Conservation (phyloP, 2,797 vertebrate species). For the Acanthiza pusilla region DNA sequence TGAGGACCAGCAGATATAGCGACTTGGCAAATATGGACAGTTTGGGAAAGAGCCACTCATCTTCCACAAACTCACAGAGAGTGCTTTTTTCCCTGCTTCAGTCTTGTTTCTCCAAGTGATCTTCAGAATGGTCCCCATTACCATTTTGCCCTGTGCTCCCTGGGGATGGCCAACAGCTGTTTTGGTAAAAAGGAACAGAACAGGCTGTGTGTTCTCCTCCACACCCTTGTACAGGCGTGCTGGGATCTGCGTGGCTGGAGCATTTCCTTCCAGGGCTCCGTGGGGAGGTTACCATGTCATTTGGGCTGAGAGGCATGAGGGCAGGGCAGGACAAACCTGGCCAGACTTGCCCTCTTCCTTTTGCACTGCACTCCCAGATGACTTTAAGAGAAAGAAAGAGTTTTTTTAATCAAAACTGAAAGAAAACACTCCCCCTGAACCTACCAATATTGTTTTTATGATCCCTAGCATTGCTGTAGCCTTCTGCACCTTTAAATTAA, state of each 20-base stretch:
- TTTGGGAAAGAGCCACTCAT: fast-evolving
- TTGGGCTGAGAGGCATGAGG: background rate
- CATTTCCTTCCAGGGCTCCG: background rate
- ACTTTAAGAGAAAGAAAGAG: background rate
- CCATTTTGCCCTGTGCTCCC: background rate
- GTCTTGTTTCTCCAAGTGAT: fast-evolving
- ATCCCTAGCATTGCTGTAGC: background rate
- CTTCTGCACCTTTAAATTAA: background rate
- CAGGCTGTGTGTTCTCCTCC: fast-evolving
- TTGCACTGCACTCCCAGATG: background rate
- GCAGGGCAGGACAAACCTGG: slow-evolving; percentile 27
- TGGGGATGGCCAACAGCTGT: background rate
- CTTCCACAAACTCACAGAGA: background rate
- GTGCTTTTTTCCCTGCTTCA: background rate
- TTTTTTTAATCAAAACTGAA: background rate
- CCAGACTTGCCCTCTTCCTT: background rate
- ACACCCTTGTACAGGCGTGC: background rate
- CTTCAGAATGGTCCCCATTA: fast-evolving
- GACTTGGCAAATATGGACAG: fast-evolving
- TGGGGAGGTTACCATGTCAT: background rate
- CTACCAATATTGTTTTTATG: background rate
- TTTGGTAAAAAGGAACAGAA: background rate
- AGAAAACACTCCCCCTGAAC: background rate
- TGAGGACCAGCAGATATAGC: background rate
- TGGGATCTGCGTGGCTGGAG: background rate